Evolutionary conservation across 2,797 vertebrate genomes (phyloP), one percentile per base, ranked within the genome.

Genomic region (Oceanodroma leucorhoa): DNA sequence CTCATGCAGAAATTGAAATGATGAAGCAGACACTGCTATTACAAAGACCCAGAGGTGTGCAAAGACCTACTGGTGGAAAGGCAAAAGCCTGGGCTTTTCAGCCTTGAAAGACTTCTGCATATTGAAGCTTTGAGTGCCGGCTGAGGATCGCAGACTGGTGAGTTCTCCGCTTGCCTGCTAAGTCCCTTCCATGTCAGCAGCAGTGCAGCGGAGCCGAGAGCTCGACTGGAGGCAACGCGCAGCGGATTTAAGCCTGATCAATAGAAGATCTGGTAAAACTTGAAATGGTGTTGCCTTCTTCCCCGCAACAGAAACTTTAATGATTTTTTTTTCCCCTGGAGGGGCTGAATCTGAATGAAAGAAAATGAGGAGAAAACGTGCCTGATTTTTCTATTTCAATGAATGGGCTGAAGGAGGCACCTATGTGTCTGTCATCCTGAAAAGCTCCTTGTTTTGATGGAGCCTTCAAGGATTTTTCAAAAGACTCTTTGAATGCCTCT

Each of bases 381-480:
- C 87, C 54, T 83, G 76, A 38, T 87, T 87, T 92, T 88, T 93
- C 65, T 70, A 3, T 88, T 93, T 70, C 69, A 20, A 0, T 67
- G 87, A 88, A 66, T 48, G 86, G 95, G 76, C 66, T 54, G 72
- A 91, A 96, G 96, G 87, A 95, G 72, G 86, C 87, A 93, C 89
- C 80, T 95, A 77, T 81, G 61, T 64, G 77, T 73, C 73, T 91
- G 70, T 93, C 87, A 82, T 71, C 71, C 51, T 94, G 78, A 89
- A 96, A 92, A 93, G 80, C 87, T 95, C 83, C 86, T 95, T 96
- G 95, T 97, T 96, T 94, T 85, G 87, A 89, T 95, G 96, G 93
- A 87, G 66, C 65, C 86, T 76, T 93, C 93, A 94, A 83, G 75
- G 78, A 76, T 91, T 94, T 95, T 94, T 94, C 80, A 89, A 91